phyloP scores from a whole-genome alignment of 2,888 invertebrate species.

The Lamellibrachia satsuma region DNA sequence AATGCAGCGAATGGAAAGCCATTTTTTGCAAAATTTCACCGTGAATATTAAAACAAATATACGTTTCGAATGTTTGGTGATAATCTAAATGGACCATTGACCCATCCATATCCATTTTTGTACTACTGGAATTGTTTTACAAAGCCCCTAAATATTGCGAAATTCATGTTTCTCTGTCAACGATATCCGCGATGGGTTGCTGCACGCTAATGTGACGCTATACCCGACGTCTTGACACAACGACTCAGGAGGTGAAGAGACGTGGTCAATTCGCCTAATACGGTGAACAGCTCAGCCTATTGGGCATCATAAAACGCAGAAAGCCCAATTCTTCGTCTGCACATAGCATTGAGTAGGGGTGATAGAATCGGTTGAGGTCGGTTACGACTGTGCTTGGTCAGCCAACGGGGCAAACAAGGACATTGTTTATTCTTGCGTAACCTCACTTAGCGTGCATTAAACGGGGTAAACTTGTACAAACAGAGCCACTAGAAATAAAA shows the following conservation, averaged over 20 bases:
- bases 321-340: not conserved
- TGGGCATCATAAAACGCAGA: not conserved
- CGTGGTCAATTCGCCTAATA: not conserved
- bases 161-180: not conserved
- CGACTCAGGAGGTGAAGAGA: not conserved
- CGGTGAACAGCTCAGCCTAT: not conserved
- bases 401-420: not conserved
- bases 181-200: not conserved
- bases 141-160: not conserved
- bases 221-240: not conserved
- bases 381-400: not conserved
- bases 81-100: too few species aligned
- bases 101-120: too few species aligned
- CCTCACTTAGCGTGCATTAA: not conserved
- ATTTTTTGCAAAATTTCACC: too few species aligned
- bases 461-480: not conserved
- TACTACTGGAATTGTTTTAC: too few species aligned
- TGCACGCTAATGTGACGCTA: too few species aligned
- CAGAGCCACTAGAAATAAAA: not conserved
- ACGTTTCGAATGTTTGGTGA: too few species aligned
- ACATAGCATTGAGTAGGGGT: not conserved
- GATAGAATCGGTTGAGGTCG: not conserved
- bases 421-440: conserved; percentile 6
- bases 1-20: too few species aligned
- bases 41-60: too few species aligned